Base-by-base conservation (phyloP, 2,797 vertebrate genomes). In the Gallirallus australis region DNA sequence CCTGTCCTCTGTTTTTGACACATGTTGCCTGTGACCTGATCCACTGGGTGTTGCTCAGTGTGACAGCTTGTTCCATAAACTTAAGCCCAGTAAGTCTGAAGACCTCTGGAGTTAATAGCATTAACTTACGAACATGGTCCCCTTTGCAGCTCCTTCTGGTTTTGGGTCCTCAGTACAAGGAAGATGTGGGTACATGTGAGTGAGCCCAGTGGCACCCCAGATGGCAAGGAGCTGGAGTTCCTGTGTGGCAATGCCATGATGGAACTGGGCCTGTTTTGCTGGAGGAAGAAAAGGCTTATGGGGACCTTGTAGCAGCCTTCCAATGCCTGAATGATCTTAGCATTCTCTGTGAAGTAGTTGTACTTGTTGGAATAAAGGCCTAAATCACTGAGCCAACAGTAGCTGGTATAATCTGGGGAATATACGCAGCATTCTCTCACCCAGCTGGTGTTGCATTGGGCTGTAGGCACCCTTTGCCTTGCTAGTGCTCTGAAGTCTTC, bases 391-490 rank as follows among this genome's bases (percentile, higher is more conserved):
- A 69, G 8, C 18, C 30, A 33, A 10, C 8, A 37, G 42, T 20
- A 52, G 14, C 9, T 85, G 56, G 21, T 70, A 14, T 57, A 19
- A 24, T 8, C 8, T 54, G 61, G 48, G 45, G 16, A 73, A 20
- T 24, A 64, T 2, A 0, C 47, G 33, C 33, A 72, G 23, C 17
- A 1, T 19, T 27, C 50, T 24, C 72, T 63, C 37, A 15, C 37
- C 40, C n/a, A 33, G 68, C 31, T 31, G 5, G 12, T 11, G 30
- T 33, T 15, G 56, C n/a, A 2, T 0, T 6, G 45, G 28, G 28
- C 42, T 69, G 24, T 2, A 27, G n/a, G 57, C 9, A 7, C 40
- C 37, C 20, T 40, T 59, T 75, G 66, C 53, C 56, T 61, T 47
- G 18, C 45, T 37, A 31, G 27, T 18, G 47, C 40, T 61, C 64